Evolutionary conservation across 2,797 vertebrate genomes (phyloP), one percentile per base, ranked within the genome.

Genomic region (Simalia tracyae): DNA sequence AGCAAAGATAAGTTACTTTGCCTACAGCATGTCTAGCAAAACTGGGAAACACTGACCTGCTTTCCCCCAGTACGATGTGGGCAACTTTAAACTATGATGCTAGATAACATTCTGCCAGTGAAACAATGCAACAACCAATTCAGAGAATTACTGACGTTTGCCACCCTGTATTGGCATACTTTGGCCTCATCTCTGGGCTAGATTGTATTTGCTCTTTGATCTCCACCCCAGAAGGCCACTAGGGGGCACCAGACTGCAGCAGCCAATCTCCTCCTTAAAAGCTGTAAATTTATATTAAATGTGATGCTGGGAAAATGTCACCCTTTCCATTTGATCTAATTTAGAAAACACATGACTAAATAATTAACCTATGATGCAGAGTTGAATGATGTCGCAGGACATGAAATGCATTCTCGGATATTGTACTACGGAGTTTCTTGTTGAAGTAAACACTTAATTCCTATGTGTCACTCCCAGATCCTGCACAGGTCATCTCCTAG

Each of bases 181-280:
- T 31, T 66, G 11, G 64, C 64, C n/a, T 17, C 14, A 68, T 68
- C n/a, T 28, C 3, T 14, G 66, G n/a, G 66, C 66, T 68, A 31
- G 3, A 7, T 54, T 54, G 50, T 7, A 54, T 54, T 54, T 0
- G 50, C 50, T 54, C 50, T 54, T 54, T 54, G 50, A 54, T 76
- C 68, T 22, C 68, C 36, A 42, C 19, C 36, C 72, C 17, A 76
- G 9, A 76, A 22, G 6, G 12, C 42, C 60, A 46, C 60, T 11
- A 28, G 14, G 59, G 59, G 57, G 57, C 15, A 11, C 17, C 12
- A 26, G 64, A 22, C 60, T 36, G 0, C 0, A 3, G 8, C 26
- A 3, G 0, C 0, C 59, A 10, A 26, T 0, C 11, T 19, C 1
- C 26, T 56, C 88, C 36, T 19, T 0, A 2, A 63, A 63, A 17